Evolutionary conservation across 1,140 invertebrate species (phyloP), one percentile per base, ranked within the genome.

Genomic region (Araneus ventricosus): DNA sequence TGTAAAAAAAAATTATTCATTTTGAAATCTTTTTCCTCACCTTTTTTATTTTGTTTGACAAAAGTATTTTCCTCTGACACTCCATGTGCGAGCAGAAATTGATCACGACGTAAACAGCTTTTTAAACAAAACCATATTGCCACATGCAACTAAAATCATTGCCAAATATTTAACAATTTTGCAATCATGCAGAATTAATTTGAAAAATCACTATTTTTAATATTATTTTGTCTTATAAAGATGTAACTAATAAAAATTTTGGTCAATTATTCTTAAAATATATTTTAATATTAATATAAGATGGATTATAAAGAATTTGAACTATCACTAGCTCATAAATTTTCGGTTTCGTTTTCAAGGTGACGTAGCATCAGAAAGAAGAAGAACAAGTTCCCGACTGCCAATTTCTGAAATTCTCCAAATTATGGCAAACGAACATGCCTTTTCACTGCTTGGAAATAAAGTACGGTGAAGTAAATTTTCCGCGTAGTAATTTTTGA

Each of bases 21-120:
- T 52, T 52, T 14, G 7, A n/a, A 82, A 82, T n/a, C 8, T 82
- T 45, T 22, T 22, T n/a, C 24, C 17, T 34, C 34, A 87, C 84
- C 84, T 87, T 87, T 37, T 61, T 59, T 7, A 87, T 22, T 87
- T 87, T 87, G 61, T 87, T 61, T 59, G 84, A 87, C n/a, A 87
- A n/a, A 34, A 61, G n/a, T 59, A 87, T 87, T 87, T 87, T 87
- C 57, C 59, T 87, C 7, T 45, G 80, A n/a, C 70, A 75, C 27
- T 52, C 80, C 80, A 82, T 82, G 37, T 82, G 37, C 22, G 41
- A 45, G 24, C 80, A 82, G 80, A 82, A 82, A 45, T 14, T 82
- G 80, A 82, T 82, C 80, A 52, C 39, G 80, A 41, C n/a, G 80
- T 52, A 45, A 41, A 82, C 37, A 82, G 41, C 41, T 82, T 82